A percentile compares a stretch with the other conserved stretches of the same genome.
These are phyloP conservation scores for Nebria ingens DNA, from an alignment of 1,140 invertebrate genomes.

Conservation along the genomic window DNA sequence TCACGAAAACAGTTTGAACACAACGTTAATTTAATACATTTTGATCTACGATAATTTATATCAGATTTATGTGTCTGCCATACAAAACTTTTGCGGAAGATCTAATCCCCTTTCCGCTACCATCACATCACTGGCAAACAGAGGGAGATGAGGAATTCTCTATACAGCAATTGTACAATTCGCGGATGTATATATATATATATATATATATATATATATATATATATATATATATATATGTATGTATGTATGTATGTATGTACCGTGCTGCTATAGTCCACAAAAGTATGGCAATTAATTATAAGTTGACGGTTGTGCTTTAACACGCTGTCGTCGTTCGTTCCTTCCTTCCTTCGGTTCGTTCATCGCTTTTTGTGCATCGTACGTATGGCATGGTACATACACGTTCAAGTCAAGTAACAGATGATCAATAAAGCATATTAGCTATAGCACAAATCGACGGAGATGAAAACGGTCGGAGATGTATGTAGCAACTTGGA, in stretches of 20 bases:
- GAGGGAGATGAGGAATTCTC: not conserved
- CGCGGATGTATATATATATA: not conserved
- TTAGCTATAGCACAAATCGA: no score
- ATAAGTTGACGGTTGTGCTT: not conserved
- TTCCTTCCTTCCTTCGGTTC: no score
- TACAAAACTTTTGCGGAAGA: not conserved
- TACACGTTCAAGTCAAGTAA: not conserved
- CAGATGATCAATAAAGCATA: not conserved
- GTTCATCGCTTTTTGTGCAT: no score
- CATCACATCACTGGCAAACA: no score
- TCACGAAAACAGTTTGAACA: not conserved
- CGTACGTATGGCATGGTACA: not conserved
- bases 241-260: no score
- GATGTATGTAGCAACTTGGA: no score
- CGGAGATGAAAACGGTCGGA: no score
- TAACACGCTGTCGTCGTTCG: not conserved
- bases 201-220: no score
- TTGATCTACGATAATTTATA: slow-evolving; percentile 5
- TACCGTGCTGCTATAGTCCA: not conserved
- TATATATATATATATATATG: no score
- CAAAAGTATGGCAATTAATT: slow-evolving; percentile 6
- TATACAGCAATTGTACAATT: slow-evolving; percentile 11
- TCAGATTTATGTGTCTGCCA: slow-evolving; percentile 6
- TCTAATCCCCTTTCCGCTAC: not conserved
- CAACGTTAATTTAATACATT: slow-evolving; percentile 6